Percentiles rank a stretch among this genome's conserved stretches.
Conservation (phyloP, 2,113 vertebrate species). For the Tachuris rubrigastra region DNA sequence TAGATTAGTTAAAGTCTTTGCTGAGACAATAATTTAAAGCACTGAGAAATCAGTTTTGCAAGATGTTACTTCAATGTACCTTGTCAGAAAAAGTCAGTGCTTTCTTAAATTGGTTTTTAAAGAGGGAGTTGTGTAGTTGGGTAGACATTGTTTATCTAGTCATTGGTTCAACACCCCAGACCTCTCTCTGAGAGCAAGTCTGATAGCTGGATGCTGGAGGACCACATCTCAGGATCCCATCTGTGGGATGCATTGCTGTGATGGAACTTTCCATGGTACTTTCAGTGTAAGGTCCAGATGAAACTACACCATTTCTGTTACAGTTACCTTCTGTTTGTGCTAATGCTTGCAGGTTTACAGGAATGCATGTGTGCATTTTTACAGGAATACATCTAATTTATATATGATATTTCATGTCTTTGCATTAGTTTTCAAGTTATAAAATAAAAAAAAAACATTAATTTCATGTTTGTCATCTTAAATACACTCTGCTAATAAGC, state of each 20-base stretch:
- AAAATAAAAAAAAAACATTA: conserved; percentile 8
- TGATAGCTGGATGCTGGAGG: background rate
- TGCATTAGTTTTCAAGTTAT: background rate
- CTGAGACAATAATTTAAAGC: background rate
- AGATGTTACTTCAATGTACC: background rate
- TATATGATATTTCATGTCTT: background rate
- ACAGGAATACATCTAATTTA: background rate
- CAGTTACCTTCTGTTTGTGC: background rate
- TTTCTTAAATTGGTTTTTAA: background rate
- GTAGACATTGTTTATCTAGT: background rate
- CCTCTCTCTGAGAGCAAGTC: background rate
- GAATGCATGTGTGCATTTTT: background rate
- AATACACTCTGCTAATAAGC: conserved; percentile 42
- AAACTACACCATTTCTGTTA: background rate
- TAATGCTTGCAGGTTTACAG: background rate
- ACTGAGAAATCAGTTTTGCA: background rate
- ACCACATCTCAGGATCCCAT: background rate
- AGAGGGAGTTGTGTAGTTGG: background rate
- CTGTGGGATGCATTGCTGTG: background rate
- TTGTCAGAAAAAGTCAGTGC: background rate
- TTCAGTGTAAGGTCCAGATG: background rate
- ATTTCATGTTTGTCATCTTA: conserved; percentile 64
- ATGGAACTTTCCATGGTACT: background rate
- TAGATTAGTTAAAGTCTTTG: background rate
- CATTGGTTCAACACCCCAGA: background rate